Evolutionary conservation across 2,888 invertebrate genomes (phyloP), one percentile per base, ranked within the genome.

Genomic region (Germaria angustata): DNA sequence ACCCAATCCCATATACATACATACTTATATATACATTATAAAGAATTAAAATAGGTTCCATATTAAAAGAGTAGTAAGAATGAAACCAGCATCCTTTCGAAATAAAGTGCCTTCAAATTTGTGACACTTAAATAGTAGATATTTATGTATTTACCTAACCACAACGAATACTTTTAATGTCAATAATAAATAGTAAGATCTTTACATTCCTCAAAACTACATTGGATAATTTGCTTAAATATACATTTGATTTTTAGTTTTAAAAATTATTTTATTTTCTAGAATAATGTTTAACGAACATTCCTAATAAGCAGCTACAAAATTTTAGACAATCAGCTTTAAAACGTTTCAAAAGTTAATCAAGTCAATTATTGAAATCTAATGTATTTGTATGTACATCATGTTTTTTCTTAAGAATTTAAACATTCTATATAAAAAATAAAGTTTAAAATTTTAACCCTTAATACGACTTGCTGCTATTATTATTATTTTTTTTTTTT

Each of bases 31-130:
- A 44, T 59, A 66, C 15, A 32, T 28, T 53, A 53, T 53, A 46
- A 39, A 63, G 28, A 55, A 59, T 57, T 51, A 66, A 63, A 71
- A 55, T 65, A 81, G 34, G 28, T 34, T 66, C 15, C 44, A 61
- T 34, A 57, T 73, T 22, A 17, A 24, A 41, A 59, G 65, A 53
- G 3, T 32, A 66, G 65, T 46, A 51, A 72, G 44, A 66, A 51
- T 39, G 51, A 53, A 49, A 61, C 32, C 44, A 63, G 34, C 39
- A 53, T 69, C 65, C 57, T 83, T 69, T 80, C 49, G 61, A 61
- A 79, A 83, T 69, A 53, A 57, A 55, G 77, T 79, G 79, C 80
- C 81, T 81, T 81, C 63, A 61, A 57, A 66, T 59, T 82, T 80
- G 49, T 78, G 49, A 73, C 65, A 59, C 65, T n/a, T 75, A 44